Conservation (phyloP, 1,140 invertebrate genomes). For the Thalassaphorura encarpata region DNA sequence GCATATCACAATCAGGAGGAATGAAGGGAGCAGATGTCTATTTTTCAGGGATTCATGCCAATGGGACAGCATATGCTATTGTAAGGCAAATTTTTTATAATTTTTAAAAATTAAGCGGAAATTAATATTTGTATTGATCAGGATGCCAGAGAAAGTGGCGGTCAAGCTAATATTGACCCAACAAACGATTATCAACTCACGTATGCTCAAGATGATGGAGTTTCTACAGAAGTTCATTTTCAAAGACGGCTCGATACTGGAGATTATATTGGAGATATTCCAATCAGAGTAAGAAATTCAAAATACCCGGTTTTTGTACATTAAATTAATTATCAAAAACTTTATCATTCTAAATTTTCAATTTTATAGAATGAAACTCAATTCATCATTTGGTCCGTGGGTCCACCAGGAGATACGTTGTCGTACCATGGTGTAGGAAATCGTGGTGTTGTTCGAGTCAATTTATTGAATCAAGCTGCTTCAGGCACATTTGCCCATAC, state of each 20-base stretch:
- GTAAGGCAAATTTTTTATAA: not conserved
- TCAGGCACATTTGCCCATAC: too few species aligned
- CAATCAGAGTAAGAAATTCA: not conserved
- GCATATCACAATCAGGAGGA: not conserved
- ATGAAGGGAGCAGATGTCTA: not conserved
- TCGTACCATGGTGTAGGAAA: not conserved
- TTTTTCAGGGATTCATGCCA: not conserved
- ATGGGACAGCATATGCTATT: not conserved
- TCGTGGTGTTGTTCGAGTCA: not conserved
- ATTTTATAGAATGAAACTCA: not conserved
- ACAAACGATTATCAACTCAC: not conserved
- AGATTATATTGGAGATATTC: not conserved
- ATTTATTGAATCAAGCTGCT: not conserved
- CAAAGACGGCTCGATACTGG: not conserved
- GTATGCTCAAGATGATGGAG: not conserved
- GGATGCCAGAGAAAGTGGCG: not conserved
- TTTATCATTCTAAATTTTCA: not conserved
- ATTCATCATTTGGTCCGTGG: not conserved
- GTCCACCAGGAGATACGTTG: not conserved
- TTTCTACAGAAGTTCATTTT: not conserved
- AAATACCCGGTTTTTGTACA: too few species aligned
- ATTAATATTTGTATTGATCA: not conserved
- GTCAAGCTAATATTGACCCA: not conserved
- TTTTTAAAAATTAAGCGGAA: not conserved
- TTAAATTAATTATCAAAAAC: too few species aligned